Conservation (phyloP, 2,113 vertebrate species). For the Gorilla gorilla region DNA sequence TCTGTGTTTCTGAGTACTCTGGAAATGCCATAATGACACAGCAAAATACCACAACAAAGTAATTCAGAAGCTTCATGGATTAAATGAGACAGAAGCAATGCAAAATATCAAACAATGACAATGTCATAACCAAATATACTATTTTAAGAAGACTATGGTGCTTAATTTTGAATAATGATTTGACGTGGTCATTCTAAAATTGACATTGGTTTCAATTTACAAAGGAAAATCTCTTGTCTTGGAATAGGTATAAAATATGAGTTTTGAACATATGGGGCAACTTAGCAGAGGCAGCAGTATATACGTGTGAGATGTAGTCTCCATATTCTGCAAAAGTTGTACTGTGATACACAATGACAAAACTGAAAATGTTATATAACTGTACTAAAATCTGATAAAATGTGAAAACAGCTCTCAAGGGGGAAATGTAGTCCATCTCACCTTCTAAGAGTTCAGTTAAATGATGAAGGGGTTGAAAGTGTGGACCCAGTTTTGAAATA, state of each 20-base stretch:
- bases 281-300: conserved; percentile 41
- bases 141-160: conserved; percentile 10
- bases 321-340: neutral
- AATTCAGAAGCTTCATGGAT: neutral
- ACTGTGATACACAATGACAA: neutral
- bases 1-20: neutral
- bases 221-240: neutral
- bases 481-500: neutral
- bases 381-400: neutral
- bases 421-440: neutral
- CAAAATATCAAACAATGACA: neutral
- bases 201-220: conserved; percentile 16
- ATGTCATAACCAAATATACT: neutral
- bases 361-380: neutral
- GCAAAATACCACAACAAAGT: neutral
- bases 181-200: neutral
- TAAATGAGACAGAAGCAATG: conserved; percentile 9
- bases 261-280: conserved; percentile 45
- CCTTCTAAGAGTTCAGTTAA: neutral
- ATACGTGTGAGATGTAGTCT: neutral
- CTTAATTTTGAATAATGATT: neutral
- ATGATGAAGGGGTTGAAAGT: neutral
- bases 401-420: neutral
- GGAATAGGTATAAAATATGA: conserved; percentile 69
- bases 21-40: too few species aligned